Conservation (phyloP, 2,888 invertebrate genomes). For the Marronus borbonicus region DNA sequence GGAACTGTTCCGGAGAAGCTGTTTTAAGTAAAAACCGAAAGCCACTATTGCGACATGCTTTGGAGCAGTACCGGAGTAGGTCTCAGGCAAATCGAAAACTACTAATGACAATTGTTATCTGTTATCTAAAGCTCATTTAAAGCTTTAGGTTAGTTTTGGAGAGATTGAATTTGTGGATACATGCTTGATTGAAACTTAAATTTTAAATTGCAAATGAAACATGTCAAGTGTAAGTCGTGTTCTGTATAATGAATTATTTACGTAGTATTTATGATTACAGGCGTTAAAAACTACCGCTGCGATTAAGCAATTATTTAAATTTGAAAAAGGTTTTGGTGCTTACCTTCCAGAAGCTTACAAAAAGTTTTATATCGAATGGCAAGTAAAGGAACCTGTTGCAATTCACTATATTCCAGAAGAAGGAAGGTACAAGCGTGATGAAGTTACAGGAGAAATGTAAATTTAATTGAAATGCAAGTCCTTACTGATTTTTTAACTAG, state of each 20-base stretch:
- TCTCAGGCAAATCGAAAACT: no score
- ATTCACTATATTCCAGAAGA: slow-evolving; percentile 83
- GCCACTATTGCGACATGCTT: no score
- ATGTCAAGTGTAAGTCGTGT: slow-evolving; percentile 8
- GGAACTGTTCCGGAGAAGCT: no score
- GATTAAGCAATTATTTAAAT: slow-evolving; percentile 65
- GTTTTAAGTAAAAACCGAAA: no score
- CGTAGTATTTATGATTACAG: slow-evolving; percentile 56
- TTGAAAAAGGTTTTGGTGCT: slow-evolving; percentile 79
- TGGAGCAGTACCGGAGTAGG: no score
- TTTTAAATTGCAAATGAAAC: not conserved
- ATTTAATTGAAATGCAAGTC: slow-evolving; percentile 10
- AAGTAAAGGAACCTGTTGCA: slow-evolving; percentile 74
- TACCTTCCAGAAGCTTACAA: slow-evolving; percentile 85
- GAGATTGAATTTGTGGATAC: no score
- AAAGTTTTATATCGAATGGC: slow-evolving; percentile 92
- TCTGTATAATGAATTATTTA: not conserved
- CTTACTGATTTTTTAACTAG: slow-evolving; percentile 23
- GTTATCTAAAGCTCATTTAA: no score
- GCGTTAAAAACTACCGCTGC: slow-evolving; percentile 64
- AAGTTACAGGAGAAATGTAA: slow-evolving; percentile 82
- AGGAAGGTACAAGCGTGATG: slow-evolving; percentile 82
- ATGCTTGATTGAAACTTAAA: no score
- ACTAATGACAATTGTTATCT: no score
- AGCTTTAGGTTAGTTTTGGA: no score